Base-by-base conservation (phyloP, 2,888 invertebrate species). In the Apodemia zela region DNA sequence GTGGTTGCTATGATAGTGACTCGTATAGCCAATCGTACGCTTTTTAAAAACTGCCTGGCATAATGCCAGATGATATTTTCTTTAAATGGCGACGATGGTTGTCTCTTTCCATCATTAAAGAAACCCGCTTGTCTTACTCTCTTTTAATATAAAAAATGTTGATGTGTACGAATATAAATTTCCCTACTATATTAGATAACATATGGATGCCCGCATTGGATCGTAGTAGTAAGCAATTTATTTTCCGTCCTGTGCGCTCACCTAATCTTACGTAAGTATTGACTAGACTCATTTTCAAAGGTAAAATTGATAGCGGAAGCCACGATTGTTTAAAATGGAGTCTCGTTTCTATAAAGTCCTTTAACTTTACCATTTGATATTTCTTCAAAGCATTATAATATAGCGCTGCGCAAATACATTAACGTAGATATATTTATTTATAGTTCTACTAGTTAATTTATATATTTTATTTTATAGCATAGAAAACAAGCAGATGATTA, bases 191-290 rank as follows among this genome's bases (percentile, higher is more conserved):
- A 45, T 45, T n/a, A 45, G 45, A 45, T 45, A 45, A n/a, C 45
- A 45, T 7, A 45, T n/a, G n/a, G 7, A n/a, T 45, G 6, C n/a
- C 45, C 45, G 45, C 45, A 45, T 45, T 6, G 45, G n/a, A n/a
- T 13, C 45, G 45, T 45, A 45, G 45, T 45, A n/a, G 45, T 45
- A 45, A 45, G 45, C 45, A 45, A 45, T 45, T 45, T 45, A 45
- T 45, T 45, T 45, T 45, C 45, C 45, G n/a, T n/a, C 45, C n/a
- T n/a, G 45, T 45, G 6, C 45, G 45, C n/a, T 45, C n/a, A 45
- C 7, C 45, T 45, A n/a, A 45, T n/a, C 45, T 45, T n/a, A 45
- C n/a, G 45, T n/a, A 45, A 45, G 45, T 45, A 45, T 45, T 45
- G n/a, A 45, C 45, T 45, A 38, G 13, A 45, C n/a, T 45, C 45